A percentile compares a stretch with the other conserved stretches of the same genome.
phyloP scores from a whole-genome alignment of 2,113 vertebrate genomes.

The Mixornis gularis region DNA sequence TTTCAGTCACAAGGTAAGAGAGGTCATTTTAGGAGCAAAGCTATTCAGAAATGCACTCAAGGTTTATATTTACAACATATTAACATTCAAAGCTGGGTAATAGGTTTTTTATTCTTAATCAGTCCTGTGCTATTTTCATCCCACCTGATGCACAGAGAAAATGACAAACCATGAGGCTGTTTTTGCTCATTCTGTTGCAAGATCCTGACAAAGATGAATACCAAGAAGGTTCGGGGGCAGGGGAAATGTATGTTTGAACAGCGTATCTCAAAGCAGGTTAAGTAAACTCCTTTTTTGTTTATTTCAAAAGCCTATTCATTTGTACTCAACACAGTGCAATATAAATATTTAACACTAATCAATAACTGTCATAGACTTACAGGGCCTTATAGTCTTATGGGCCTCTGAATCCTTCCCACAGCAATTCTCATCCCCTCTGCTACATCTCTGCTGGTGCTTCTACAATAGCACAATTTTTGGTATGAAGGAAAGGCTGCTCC shows the following conservation, averaged over 20 bases:
- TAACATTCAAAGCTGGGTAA: background rate
- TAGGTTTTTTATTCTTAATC: background rate
- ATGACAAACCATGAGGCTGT: background rate
- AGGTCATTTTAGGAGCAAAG: background rate
- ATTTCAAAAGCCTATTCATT: background rate
- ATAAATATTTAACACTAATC: background rate
- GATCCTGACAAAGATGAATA: background rate
- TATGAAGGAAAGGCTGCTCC: background rate
- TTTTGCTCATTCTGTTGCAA: background rate
- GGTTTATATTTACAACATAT: background rate
- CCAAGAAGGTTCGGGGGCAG: background rate
- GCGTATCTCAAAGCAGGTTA: background rate
- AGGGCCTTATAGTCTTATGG: background rate
- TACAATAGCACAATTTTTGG: background rate
- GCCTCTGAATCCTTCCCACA: background rate
- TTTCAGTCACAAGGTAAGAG: background rate
- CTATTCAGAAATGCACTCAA: background rate
- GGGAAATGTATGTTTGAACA: background rate
- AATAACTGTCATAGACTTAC: background rate
- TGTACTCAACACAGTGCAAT: background rate
- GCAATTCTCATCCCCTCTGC: background rate
- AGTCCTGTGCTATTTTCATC: background rate
- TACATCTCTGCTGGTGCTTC: background rate
- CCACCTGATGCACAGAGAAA: background rate
- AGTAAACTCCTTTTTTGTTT: background rate